phyloP scores from a whole-genome alignment of 2,888 invertebrate species.

The Isoperla grammatica region DNA sequence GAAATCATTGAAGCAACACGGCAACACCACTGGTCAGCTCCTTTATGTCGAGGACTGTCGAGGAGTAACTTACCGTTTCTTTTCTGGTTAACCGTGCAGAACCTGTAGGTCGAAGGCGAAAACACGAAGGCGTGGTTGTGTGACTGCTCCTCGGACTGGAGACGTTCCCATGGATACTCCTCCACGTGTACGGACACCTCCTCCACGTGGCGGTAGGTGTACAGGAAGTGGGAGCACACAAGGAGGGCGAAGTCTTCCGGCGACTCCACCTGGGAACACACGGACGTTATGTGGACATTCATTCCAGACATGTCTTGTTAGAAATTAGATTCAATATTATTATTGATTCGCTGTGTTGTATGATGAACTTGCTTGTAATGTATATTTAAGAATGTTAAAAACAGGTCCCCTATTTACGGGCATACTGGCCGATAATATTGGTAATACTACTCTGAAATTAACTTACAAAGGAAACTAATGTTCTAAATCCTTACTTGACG shows the following conservation, averaged over 20 bases:
- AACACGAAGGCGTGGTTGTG: constrained; percentile 76
- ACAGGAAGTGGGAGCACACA: constrained; percentile 68
- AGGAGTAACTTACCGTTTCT: constrained; percentile 62
- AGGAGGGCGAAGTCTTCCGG: constrained; percentile 71
- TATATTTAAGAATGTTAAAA: no score
- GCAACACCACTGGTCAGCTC: no score
- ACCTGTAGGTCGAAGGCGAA: constrained; percentile 59
- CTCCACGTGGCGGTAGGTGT: constrained; percentile 67
- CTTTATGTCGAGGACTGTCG: no score
- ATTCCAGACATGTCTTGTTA: not conserved
- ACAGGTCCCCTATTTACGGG: no score
- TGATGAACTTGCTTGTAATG: no score
- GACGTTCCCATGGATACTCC: constrained; percentile 72
- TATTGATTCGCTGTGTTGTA: no score
- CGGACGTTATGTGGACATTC: not conserved
- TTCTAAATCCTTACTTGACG: no score
- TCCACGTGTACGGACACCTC: constrained; percentile 64
- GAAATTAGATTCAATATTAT: no score
- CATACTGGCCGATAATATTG: no score
- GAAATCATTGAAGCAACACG: no score
- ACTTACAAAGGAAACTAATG: no score
- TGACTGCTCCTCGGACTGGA: constrained; percentile 47
- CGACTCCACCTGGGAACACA: constrained; percentile 46
- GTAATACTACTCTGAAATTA: no score
- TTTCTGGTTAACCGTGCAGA: constrained; percentile 61